Percentiles rank a stretch among this genome's conserved stretches.
These are phyloP conservation scores for Malaclemys terrapin DNA, from an alignment of 2,113 vertebrate species.

Conservation along the genomic window DNA sequence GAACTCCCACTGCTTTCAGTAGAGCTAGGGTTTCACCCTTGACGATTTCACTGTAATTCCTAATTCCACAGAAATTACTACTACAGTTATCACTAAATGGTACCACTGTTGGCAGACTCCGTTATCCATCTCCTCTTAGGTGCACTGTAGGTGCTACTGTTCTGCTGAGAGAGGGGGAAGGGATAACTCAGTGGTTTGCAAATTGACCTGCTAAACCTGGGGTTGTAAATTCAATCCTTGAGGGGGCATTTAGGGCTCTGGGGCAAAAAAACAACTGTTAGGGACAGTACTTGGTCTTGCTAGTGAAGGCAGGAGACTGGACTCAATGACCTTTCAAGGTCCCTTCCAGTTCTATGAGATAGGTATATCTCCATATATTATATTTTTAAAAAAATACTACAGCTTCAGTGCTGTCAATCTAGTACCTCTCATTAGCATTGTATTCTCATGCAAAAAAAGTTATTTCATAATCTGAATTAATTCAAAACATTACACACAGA, in stretches of 20 bases:
- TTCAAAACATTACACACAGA: conserved; percentile 39
- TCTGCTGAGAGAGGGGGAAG: conserved; percentile 44
- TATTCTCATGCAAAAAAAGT: conserved; percentile 27
- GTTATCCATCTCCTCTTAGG: conserved; percentile 66
- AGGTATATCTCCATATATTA: no score
- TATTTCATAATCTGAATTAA: conserved; percentile 44
- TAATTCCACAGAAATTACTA: conserved; percentile 12
- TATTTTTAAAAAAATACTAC: background rate
- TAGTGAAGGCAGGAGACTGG: no score
- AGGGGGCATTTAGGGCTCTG: no score
- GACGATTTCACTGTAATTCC: conserved; percentile 14
- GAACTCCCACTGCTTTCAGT: background rate
- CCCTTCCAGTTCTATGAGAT: no score
- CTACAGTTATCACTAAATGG: background rate
- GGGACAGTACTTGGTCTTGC: no score
- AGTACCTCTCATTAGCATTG: background rate
- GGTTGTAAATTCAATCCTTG: no score
- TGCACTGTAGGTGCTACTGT: conserved; percentile 59
- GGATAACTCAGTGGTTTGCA: no score
- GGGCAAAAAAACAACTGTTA: no score
- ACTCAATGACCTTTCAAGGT: no score
- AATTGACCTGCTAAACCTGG: no score
- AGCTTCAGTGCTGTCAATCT: background rate
- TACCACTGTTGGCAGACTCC: conserved; percentile 36
- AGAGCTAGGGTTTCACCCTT: conserved; percentile 44